Conservation (phyloP, 2,888 invertebrate genomes). For the Philereme vetulata region DNA sequence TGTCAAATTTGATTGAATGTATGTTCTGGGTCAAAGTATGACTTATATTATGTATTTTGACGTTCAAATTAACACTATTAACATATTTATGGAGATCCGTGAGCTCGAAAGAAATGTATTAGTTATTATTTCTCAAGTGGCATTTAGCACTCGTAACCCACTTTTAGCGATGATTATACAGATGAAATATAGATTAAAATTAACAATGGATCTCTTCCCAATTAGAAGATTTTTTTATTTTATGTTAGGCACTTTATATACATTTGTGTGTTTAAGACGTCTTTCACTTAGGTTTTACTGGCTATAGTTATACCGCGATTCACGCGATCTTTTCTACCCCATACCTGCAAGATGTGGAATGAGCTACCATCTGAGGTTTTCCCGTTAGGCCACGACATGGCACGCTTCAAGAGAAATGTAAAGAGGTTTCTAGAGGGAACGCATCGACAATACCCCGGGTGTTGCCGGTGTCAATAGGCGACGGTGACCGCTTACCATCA, state of each 20-base stretch:
- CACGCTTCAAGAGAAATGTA: too few relatives aligned
- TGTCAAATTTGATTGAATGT: neutral
- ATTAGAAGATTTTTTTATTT: conserved; percentile 32
- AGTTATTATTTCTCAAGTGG: conserved; percentile 36
- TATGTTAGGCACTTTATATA: conserved; percentile 23
- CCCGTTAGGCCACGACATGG: too few relatives aligned
- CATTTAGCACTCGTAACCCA: conserved; percentile 35
- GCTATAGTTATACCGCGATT: conserved; percentile 20
- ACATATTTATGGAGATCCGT: conserved; percentile 32
- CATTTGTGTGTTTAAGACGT: conserved; percentile 27
- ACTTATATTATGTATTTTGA: conserved; percentile 11
- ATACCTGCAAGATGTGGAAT: too few relatives aligned
- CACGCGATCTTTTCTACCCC: too few relatives aligned
- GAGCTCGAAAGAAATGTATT: conserved; percentile 34
- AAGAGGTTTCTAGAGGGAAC: too few relatives aligned
- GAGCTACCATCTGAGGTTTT: too few relatives aligned
- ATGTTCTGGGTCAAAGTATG: conserved; percentile 3
- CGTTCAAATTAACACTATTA: conserved; percentile 12
- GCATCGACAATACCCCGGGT: too few relatives aligned
- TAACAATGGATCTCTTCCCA: conserved; percentile 24
- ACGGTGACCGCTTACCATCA: too few relatives aligned
- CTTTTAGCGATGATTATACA: conserved; percentile 26
- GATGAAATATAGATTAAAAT: conserved; percentile 23
- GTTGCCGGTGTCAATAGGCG: too few relatives aligned
- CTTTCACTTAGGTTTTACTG: conserved; percentile 28